Conservation (phyloP, 1,140 invertebrate genomes). For the Trachymyrmex septentrionalis region DNA sequence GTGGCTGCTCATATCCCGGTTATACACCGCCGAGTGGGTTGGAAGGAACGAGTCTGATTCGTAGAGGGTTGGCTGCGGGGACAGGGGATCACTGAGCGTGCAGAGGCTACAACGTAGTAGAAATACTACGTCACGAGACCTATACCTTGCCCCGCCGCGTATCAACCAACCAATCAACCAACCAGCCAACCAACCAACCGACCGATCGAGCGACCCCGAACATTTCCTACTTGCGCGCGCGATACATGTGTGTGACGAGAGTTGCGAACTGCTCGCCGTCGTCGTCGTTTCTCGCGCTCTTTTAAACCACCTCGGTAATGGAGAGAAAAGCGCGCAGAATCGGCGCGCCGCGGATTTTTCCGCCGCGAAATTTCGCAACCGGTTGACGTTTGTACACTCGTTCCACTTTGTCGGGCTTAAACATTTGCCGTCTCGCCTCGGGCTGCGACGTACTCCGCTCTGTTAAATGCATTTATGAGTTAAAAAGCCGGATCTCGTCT, state of each 20-base stretch:
- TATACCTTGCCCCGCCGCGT: constrained; percentile 70
- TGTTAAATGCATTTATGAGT: constrained; percentile 13
- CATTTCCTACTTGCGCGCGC: constrained; percentile 57
- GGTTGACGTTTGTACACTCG: background rate
- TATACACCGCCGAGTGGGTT: constrained; percentile 69
- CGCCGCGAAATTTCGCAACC: constrained; percentile 40
- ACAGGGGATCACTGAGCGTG: background rate
- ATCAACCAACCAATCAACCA: constrained; percentile 27
- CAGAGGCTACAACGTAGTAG: constrained; percentile 76
- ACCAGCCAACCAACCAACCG: constrained; percentile 44
- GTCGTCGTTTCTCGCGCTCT: constrained; percentile 34
- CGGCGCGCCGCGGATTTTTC: constrained; percentile 25
- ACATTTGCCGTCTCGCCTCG: background rate
- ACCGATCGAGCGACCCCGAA: constrained; percentile 63
- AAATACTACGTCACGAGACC: constrained; percentile 75
- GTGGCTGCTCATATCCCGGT: constrained; percentile 75
- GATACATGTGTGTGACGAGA: constrained; percentile 71
- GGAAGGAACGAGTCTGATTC: constrained; percentile 69
- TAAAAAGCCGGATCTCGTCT: constrained; percentile 2
- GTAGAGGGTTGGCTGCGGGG: constrained; percentile 11
- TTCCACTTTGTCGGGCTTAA: constrained; percentile 11
- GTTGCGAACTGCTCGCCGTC: constrained; percentile 62
- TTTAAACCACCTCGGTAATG: background rate
- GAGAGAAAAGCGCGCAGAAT: constrained; percentile 59
- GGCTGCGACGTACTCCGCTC: background rate